Conservation (phyloP, 1,140 invertebrate species). For the Lasioglossum baleicum region DNA sequence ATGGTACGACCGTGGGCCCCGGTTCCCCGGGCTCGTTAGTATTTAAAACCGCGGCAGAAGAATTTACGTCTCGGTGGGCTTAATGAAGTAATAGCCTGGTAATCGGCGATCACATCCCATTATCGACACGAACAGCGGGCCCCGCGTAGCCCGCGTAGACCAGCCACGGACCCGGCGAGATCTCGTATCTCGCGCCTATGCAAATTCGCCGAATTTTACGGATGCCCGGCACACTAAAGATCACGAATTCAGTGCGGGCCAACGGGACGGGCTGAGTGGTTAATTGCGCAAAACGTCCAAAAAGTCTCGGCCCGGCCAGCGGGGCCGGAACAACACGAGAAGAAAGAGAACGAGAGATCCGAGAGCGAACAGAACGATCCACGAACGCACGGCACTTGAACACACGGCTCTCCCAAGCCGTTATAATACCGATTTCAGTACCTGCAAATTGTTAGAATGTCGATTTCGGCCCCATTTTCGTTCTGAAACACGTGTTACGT, state of each 20-base stretch:
- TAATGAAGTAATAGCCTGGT: constrained; percentile 59
- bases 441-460: too few species aligned
- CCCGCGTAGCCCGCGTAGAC: constrained; percentile 40
- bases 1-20: not conserved
- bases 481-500: too few species aligned
- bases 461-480: too few species aligned
- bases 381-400: not conserved
- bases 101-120: constrained; percentile 49
- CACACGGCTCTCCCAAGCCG: too few species aligned
- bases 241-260: constrained; percentile 61
- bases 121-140: constrained; percentile 43
- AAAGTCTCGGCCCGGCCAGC: constrained; percentile 34
- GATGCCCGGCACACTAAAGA: constrained; percentile 61
- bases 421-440: too few species aligned
- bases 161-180: constrained; percentile 31
- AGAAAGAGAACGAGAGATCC: not conserved
- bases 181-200: constrained; percentile 62
- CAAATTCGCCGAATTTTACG: constrained; percentile 66
- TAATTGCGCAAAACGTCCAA: constrained; percentile 68
- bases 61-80: constrained; percentile 43
- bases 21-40: constrained; percentile 27
- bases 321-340: constrained; percentile 27
- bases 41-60: constrained; percentile 17
- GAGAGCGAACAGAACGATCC: too few species aligned
- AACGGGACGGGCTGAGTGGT: constrained; percentile 59